Evolutionary conservation across 1,140 invertebrate species (phyloP), one percentile per base, ranked within the genome.

Genomic region (Drosophila melanica): DNA sequence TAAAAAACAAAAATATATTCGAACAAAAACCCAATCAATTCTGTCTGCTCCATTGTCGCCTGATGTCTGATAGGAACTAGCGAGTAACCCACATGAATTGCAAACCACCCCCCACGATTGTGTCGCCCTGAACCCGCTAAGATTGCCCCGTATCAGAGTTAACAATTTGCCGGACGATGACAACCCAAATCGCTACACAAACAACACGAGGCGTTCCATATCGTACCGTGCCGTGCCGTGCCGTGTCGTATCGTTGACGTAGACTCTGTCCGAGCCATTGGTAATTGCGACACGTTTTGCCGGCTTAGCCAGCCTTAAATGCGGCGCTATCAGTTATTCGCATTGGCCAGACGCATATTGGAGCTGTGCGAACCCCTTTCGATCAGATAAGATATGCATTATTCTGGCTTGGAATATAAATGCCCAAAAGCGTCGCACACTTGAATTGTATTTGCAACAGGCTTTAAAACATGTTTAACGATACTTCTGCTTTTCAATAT

Each of bases 201-300:
- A 66, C 45, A 66, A 62, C 33, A 60, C 33, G 37, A 63, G 42
- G 71, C 50, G 48, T 67, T 42, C 47, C n/a, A 9, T 23, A 60
- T 60, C 42, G 16, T 41, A 39, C 10, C 53, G n/a, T n/a, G n/a
- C n/a, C n/a, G n/a, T n/a, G n/a, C n/a, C n/a, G n/a, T n/a, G n/a
- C n/a, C n/a, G n/a, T n/a, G n/a, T n/a, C n/a, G 51, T 16, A 58
- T 53, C 41, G 33, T 60, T 75, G 67, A 71, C 73, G 71, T 74
- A 60, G 30, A 37, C 20, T 8, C 39, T 10, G 45, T 62, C 33
- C 35, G n/a, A 33, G 37, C 27, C 54, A 51, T 71, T 44, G 48
- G 37, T 59, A 60, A 33, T 71, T 41, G 59, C 57, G 68, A 59
- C 74, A 76, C 68, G 68, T 76, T 76, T 72, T 39, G 57, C 63